These are phyloP conservation scores for Pseudachorutes palmiensis DNA, from an alignment of 1,140 invertebrate genomes.

Conservation along the genomic window DNA sequence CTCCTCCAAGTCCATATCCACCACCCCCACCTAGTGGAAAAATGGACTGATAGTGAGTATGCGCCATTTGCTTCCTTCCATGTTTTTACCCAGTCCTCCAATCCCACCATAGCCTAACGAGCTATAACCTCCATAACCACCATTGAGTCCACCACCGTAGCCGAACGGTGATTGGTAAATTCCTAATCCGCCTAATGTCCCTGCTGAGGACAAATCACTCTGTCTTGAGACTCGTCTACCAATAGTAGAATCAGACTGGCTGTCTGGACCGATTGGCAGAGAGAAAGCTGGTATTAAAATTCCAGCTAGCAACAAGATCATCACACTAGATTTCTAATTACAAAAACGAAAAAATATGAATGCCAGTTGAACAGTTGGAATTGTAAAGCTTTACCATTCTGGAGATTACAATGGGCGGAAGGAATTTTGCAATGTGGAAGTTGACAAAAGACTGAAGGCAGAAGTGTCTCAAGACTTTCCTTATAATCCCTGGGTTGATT, in stretches of 20 bases:
- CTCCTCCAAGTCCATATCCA: background rate
- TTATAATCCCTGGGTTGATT: too few species aligned
- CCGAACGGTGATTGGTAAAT: conserved; percentile 7
- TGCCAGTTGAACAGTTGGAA: too few species aligned
- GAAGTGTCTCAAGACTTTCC: too few species aligned
- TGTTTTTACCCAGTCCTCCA: background rate
- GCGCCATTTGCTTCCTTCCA: background rate
- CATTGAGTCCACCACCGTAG: background rate
- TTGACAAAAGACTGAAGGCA: too few species aligned
- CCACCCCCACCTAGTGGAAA: background rate
- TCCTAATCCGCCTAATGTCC: background rate
- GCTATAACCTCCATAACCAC: background rate
- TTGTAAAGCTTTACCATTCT: too few species aligned
- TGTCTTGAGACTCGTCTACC: background rate
- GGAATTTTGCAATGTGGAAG: too few species aligned
- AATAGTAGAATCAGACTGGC: background rate
- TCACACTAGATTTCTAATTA: too few species aligned
- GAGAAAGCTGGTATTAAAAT: background rate
- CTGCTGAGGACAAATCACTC: background rate
- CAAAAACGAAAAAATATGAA: too few species aligned
- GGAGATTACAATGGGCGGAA: too few species aligned
- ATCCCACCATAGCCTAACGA: background rate
- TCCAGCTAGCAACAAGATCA: background rate
- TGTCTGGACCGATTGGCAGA: background rate
- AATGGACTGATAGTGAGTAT: background rate